Evolutionary conservation across 2,113 vertebrate species (phyloP), one percentile per base, ranked within the genome.

Genomic region (Steatornis caripensis): DNA sequence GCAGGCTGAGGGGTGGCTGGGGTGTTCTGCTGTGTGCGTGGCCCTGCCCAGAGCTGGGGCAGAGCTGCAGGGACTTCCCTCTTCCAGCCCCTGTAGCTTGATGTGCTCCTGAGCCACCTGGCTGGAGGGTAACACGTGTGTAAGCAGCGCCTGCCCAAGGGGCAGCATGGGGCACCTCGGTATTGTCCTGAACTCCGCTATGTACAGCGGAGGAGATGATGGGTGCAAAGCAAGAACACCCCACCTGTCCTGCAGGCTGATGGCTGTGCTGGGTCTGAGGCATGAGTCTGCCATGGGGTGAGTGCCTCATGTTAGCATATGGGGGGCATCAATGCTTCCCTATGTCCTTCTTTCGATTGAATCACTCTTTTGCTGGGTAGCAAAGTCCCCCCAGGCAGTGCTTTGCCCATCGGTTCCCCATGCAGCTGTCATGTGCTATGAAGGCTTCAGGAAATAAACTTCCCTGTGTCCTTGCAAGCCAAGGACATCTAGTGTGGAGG

Each of bases 281-380:
- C 2, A 1, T 53, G 55, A 30, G 41, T 15, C 46, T 55, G n/a
- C 77, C 11, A 4, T 11, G 29, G 16, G 30, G 13, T 60, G 11
- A 26, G 24, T 45, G 17, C 30, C 36, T 94, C 45, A 60, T 78
- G 19, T 61, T 32, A 46, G 65, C 21, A 8, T 8, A 2, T 8
- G 8, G 45, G 32, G 16, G 51, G 24, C 18, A 41, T 1, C 1
- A 5, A 1, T 27, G 26, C 79, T 30, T 27, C 21, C 45, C 48
- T 9, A 0, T 14, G 36, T 27, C 54, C 75, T 65, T 34, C 54
- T 55, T 41, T 5, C 1, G 0, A 8, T 5, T 26, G 20, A 29
- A 23, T 37, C 36, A 2, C 60, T 30, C 54, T n/a, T 70, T 10
- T 37, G 32, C 34, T 21, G 48, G 43, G 55, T 18, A 60, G 79